These are phyloP conservation scores for Achatina immaculata DNA, from an alignment of 1,140 invertebrate genomes.

Conservation along the genomic window DNA sequence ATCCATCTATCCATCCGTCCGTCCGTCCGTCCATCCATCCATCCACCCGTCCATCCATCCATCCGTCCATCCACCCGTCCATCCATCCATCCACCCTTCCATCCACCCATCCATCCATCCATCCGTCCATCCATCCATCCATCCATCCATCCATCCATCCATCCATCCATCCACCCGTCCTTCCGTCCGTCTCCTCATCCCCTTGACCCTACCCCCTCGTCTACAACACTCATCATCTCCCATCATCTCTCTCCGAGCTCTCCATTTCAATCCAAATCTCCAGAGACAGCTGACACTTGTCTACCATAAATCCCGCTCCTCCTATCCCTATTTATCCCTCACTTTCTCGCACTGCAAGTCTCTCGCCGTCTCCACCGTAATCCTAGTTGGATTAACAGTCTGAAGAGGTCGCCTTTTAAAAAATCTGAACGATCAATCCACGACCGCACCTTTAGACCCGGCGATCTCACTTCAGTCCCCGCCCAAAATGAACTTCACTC, in stretches of 20 bases:
- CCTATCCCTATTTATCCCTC: neutral
- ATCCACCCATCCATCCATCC: neutral
- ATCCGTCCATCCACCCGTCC: neutral
- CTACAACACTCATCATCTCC: neutral
- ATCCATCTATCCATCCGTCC: neutral
- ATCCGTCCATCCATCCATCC: neutral
- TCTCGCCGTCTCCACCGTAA: neutral
- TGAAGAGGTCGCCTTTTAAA: neutral
- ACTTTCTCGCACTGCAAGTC: too few relatives aligned
- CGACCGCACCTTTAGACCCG: neutral
- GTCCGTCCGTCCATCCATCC: neutral
- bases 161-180: neutral
- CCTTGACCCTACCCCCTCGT: neutral
- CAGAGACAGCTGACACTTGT: too few relatives aligned
- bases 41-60: neutral
- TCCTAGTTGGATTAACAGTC: conserved; percentile 9
- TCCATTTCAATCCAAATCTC: neutral
- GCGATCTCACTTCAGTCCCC: too few relatives aligned
- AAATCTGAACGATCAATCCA: neutral
- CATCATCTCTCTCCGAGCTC: neutral
- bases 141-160: neutral
- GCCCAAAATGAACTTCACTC: conserved; percentile 1
- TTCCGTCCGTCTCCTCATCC: too few relatives aligned
- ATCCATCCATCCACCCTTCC: neutral
- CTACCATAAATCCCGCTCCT: too few relatives aligned